Evolutionary conservation across 2,797 vertebrate species (phyloP).

Genomic region (Synanceia verrucosa): DNA sequence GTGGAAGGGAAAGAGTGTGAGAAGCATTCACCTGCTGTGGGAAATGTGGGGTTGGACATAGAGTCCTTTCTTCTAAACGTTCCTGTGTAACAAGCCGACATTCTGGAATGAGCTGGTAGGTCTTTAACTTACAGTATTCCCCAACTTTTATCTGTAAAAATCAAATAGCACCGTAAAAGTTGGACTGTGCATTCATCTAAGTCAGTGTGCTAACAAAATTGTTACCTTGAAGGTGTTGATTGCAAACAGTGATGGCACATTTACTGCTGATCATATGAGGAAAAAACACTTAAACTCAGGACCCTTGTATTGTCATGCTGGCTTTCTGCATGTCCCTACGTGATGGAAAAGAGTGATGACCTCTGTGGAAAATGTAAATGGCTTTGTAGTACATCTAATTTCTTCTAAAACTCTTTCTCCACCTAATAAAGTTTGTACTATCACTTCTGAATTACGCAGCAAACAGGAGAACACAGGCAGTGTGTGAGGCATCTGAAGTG

Average conservation of each 20-base stretch:
- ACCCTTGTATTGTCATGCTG: constrained; percentile 31
- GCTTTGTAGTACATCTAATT: neutral
- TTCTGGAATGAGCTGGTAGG: constrained; percentile 59
- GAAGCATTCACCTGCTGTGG: constrained; percentile 19
- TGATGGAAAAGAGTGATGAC: constrained; percentile 1
- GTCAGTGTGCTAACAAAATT: constrained; percentile 56
- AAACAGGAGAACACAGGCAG: constrained; percentile 42
- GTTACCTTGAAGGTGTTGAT: constrained; percentile 44
- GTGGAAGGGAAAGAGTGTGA: constrained; percentile 3
- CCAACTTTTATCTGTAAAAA: constrained; percentile 78
- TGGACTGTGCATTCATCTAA: constrained; percentile 70
- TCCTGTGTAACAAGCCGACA: constrained; percentile 16
- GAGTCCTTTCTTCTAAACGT: neutral
- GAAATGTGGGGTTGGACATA: neutral
- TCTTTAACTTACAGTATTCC: constrained; percentile 30
- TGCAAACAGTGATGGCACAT: constrained; percentile 57
- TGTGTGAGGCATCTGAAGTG: constrained; percentile 42
- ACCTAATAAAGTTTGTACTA: constrained; percentile 14
- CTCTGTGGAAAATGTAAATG: constrained; percentile 14
- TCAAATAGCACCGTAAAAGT: constrained; percentile 84
- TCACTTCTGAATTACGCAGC: constrained; percentile 31
- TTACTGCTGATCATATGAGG: constrained; percentile 30
- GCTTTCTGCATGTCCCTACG: constrained; percentile 19
- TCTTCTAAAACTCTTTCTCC: constrained; percentile 28
- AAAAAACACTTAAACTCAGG: neutral